phyloP scores from a whole-genome alignment of 1,140 invertebrate genomes.

The Drosophila varians region DNA sequence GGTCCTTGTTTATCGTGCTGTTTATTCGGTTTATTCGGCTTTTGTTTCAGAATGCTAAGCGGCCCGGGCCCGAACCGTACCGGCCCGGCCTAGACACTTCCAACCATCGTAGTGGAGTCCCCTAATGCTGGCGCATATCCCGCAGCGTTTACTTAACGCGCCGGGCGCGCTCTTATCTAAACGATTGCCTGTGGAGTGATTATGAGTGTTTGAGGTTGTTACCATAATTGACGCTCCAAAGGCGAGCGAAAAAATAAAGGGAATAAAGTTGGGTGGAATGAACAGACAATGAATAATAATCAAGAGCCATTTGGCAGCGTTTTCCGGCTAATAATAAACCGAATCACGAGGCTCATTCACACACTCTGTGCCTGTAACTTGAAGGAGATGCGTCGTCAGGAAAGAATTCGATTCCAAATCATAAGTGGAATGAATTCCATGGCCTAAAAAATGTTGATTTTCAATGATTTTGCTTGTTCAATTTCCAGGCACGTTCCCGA shows the following conservation, averaged over 20 bases:
- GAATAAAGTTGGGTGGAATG: conserved; percentile 40
- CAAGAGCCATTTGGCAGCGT: conserved; percentile 68
- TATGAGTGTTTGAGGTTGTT: conserved; percentile 80
- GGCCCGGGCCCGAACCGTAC: neutral
- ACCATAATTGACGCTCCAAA: conserved; percentile 71
- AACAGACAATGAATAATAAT: conserved; percentile 77
- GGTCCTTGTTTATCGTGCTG: conserved; percentile 79
- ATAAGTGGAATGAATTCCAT: neutral
- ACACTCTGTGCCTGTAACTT: neutral
- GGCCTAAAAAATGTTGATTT: conserved; percentile 23
- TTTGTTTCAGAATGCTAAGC: conserved; percentile 58
- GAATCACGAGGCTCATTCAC: conserved; percentile 4
- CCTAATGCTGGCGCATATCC: conserved; percentile 59
- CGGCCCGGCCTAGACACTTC: conserved; percentile 14
- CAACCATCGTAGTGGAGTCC: neutral
- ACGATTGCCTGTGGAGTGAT: conserved; percentile 81
- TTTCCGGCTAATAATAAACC: conserved; percentile 68
- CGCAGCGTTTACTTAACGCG: conserved; percentile 78
- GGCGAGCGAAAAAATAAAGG: conserved; percentile 6
- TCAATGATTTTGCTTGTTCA: conserved; percentile 33
- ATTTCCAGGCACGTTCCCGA: conserved; percentile 44
- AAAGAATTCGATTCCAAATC: neutral
- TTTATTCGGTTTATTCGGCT: conserved; percentile 77
- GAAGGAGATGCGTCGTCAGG: neutral
- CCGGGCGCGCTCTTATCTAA: conserved; percentile 69